These are phyloP conservation scores for Rhopalosiphum maidis DNA, from an alignment of 1,140 invertebrate species.

Conservation along the genomic window DNA sequence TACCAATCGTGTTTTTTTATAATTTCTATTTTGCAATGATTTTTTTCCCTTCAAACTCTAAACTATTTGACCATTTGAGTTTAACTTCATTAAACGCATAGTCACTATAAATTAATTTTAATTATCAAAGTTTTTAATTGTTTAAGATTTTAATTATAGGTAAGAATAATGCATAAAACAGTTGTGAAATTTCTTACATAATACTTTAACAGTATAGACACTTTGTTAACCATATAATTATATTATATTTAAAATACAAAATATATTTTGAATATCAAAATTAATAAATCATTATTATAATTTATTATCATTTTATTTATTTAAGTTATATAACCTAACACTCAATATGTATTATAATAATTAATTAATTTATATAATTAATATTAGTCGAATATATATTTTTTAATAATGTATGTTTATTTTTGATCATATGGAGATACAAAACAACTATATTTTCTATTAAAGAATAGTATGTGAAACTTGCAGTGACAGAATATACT, in stretches of 20 bases:
- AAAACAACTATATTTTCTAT: background rate
- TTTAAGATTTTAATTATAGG: conserved; percentile 9
- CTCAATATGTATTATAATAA: background rate
- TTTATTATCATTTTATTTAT: background rate
- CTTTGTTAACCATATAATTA: too few relatives aligned
- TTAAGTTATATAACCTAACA: background rate
- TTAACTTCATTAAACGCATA: background rate
- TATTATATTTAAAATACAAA: too few relatives aligned
- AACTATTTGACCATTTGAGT: background rate
- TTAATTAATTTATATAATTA: background rate
- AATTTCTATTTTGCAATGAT: background rate
- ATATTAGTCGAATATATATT: background rate
- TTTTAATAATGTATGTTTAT: background rate
- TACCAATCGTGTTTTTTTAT: background rate
- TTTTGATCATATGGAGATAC: background rate
- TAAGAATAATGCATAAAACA: background rate
- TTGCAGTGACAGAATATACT: background rate
- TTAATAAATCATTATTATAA: background rate
- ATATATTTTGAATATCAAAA: background rate
- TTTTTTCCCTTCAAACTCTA: background rate
- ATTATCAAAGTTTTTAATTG: conserved; percentile 16
- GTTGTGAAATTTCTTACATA: background rate
- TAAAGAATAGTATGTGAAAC: background rate
- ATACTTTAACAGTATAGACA: background rate
- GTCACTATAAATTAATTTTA: background rate